phyloP scores from a whole-genome alignment of 2,888 invertebrate genomes.

The Drosophila anomalata region DNA sequence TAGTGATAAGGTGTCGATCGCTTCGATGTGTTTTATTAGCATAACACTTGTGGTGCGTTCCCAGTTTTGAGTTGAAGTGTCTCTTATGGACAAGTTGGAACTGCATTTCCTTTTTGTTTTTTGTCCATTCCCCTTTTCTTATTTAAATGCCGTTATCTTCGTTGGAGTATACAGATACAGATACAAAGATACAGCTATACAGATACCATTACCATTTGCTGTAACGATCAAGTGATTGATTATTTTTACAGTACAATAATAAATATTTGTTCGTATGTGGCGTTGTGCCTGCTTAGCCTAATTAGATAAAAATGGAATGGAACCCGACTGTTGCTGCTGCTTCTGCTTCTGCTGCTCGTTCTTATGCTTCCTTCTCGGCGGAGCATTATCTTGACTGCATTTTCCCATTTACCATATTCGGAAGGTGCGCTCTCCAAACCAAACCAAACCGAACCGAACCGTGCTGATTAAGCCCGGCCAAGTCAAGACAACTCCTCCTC shows the following conservation, averaged over 20 bases:
- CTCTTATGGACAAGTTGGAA: slow-evolving; percentile 53
- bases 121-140: slow-evolving; percentile 53
- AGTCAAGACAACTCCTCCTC: slow-evolving; percentile 52
- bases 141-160: slow-evolving; percentile 74
- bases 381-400: slow-evolving; percentile 60
- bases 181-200: slow-evolving; percentile 28
- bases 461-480: slow-evolving; percentile 43
- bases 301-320: slow-evolving; percentile 77
- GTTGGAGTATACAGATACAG: slow-evolving; percentile 29
- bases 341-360: slow-evolving; percentile 10
- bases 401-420: slow-evolving; percentile 76
- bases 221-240: slow-evolving; percentile 77
- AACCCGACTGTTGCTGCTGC: slow-evolving; percentile 41
- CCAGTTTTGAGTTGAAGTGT: slow-evolving; percentile 44
- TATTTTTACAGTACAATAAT: slow-evolving; percentile 73
- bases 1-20: slow-evolving; percentile 60
- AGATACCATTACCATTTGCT: slow-evolving; percentile 67
- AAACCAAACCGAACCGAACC: neutral
- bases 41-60: slow-evolving; percentile 74
- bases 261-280: slow-evolving; percentile 63
- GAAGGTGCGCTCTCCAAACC: slow-evolving; percentile 43
- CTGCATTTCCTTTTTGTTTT: slow-evolving; percentile 56
- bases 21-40: slow-evolving; percentile 78
- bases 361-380: slow-evolving; percentile 9
- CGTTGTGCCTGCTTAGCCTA: slow-evolving; percentile 73